Evolutionary conservation across 2,797 vertebrate genomes (phyloP).

Genomic region (Lateolabrax maculatus): DNA sequence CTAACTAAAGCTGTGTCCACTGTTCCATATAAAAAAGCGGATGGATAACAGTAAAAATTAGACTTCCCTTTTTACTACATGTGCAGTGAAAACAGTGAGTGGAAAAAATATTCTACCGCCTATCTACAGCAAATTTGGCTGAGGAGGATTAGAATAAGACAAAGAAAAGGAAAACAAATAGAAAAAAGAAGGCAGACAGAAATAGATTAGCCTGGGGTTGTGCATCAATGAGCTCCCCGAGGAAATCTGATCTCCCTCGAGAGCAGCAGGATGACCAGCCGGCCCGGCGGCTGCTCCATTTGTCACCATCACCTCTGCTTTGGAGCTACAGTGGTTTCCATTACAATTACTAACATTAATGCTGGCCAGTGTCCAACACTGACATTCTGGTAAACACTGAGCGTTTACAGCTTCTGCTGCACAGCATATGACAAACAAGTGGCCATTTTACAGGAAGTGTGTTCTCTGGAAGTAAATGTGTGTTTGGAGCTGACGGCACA

Average conservation of each 20-base stretch:
- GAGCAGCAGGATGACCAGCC: constrained; percentile 52
- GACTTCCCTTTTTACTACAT: background rate
- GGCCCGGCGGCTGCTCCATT: constrained; percentile 49
- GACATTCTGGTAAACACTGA: constrained; percentile 13
- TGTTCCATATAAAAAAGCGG: background rate
- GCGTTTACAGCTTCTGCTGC: constrained; percentile 2
- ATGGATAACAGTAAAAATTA: background rate
- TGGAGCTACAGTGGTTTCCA: constrained; percentile 48
- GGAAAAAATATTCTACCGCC: background rate
- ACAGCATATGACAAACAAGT: background rate
- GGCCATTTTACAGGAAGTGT: background rate
- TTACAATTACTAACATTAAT: constrained; percentile 44
- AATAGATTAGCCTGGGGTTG: constrained; percentile 45
- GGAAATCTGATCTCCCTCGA: constrained; percentile 49
- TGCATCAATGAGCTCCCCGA: constrained; percentile 41
- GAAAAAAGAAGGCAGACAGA: constrained; percentile 25
- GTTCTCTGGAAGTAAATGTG: background rate
- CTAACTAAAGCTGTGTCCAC: background rate
- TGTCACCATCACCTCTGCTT: constrained; percentile 61
- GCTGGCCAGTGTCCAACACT: constrained; percentile 20
- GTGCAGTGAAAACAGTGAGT: background rate
- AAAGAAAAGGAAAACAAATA: constrained; percentile 17
- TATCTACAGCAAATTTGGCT: background rate
- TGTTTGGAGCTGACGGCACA: background rate
- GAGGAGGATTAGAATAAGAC: constrained; percentile 10